phyloP scores from a whole-genome alignment of 2,113 vertebrate genomes.

The Hyaena hyaena region DNA sequence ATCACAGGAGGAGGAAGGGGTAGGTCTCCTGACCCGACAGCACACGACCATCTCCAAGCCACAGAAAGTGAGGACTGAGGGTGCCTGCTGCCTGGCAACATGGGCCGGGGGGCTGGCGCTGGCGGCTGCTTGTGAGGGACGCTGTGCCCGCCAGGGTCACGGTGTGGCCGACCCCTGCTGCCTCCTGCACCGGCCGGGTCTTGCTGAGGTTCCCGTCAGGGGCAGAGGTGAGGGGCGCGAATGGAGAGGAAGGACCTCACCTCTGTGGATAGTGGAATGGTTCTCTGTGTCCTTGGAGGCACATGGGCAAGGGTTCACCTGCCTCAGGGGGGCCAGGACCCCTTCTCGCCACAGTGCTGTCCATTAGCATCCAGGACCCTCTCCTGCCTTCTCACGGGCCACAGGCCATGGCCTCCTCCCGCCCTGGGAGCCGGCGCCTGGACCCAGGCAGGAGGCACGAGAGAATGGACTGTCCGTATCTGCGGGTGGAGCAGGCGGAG shows the following conservation, averaged over 20 bases:
- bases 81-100: no score
- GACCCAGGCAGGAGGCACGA: background rate
- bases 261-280: no score
- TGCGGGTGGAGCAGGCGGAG: background rate
- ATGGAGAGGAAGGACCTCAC: no score
- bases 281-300: background rate
- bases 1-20: background rate
- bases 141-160: background rate
- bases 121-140: background rate
- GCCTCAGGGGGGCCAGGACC: background rate
- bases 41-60: no score
- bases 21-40: background rate
- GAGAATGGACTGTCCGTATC: background rate
- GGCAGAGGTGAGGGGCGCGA: background rate
- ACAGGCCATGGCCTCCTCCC: background rate
- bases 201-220: background rate
- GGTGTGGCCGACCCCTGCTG: background rate
- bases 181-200: background rate
- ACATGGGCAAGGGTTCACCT: accelerated
- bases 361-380: background rate
- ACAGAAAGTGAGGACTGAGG: no score
- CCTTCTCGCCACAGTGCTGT: background rate
- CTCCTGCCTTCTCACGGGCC: background rate
- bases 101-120: no score
- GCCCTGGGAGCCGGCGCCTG: background rate